These are phyloP conservation scores for Sipunculus nudus DNA, from an alignment of 2,888 invertebrate genomes.

Conservation along the genomic window DNA sequence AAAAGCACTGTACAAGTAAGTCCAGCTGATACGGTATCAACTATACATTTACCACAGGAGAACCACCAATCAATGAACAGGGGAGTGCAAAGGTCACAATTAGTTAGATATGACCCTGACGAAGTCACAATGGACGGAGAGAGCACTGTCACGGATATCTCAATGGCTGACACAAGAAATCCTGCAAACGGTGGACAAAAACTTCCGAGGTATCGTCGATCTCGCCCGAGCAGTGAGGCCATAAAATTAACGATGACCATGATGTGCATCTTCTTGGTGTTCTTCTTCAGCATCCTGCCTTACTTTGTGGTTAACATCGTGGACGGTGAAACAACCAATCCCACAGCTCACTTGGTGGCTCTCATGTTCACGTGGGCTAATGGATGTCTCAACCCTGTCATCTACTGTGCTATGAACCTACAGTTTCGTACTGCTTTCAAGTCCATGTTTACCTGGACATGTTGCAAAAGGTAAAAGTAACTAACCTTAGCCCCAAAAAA, in stretches of 20 bases:
- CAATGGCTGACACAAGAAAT: too few relatives aligned
- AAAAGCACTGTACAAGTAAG: too few relatives aligned
- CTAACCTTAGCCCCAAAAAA: too few relatives aligned
- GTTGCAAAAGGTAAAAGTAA: slow-evolving; percentile 45
- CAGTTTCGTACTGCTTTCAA: slow-evolving; percentile 50
- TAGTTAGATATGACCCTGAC: too few relatives aligned
- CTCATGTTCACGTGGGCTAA: slow-evolving; percentile 51
- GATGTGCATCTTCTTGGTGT: slow-evolving; percentile 54
- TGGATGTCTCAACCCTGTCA: slow-evolving; percentile 52
- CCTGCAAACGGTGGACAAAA: too few relatives aligned
- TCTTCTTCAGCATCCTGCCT: slow-evolving; percentile 51
- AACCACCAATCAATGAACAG: too few relatives aligned
- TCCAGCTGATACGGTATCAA: too few relatives aligned
- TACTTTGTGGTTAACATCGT: slow-evolving; percentile 50
- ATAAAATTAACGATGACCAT: slow-evolving; percentile 54
- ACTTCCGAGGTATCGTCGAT: too few relatives aligned
- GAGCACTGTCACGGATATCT: too few relatives aligned
- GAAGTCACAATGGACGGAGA: too few relatives aligned
- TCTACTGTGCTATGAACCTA: slow-evolving; percentile 54
- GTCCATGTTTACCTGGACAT: slow-evolving; percentile 43
- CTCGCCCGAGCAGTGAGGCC: slow-evolving; percentile 33
- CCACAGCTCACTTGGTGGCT: slow-evolving; percentile 52
- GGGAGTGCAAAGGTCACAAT: too few relatives aligned
- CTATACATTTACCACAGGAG: too few relatives aligned
- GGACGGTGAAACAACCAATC: slow-evolving; percentile 43